Conservation (phyloP, 2,113 vertebrate species). For the Cairina moschata region DNA sequence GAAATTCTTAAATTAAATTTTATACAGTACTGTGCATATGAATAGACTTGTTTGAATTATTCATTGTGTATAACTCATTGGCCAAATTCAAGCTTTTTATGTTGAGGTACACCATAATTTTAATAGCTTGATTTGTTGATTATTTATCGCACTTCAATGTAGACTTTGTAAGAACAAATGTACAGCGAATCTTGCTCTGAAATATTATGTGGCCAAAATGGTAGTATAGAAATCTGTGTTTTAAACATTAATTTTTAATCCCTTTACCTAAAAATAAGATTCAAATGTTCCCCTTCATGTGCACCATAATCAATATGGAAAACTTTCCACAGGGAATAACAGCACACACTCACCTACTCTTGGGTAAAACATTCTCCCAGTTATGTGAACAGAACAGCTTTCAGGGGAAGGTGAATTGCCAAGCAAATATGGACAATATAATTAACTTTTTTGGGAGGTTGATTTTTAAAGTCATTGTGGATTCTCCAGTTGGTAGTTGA, state of each 20-base stretch:
- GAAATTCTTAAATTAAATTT: slow-evolving; percentile 58
- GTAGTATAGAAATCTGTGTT: neutral
- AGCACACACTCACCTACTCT: neutral
- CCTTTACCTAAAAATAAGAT: neutral
- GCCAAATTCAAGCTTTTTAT: slow-evolving; percentile 17
- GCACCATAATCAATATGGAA: neutral
- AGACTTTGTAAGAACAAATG: neutral
- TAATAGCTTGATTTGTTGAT: neutral
- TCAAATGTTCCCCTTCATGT: neutral
- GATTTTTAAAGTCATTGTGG: neutral
- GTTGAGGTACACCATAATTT: neutral
- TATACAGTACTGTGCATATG: neutral
- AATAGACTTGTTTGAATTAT: slow-evolving; percentile 28
- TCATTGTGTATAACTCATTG: slow-evolving; percentile 29
- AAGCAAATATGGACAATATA: neutral
- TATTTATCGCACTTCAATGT: neutral
- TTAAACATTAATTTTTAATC: neutral
- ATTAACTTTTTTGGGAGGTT: neutral
- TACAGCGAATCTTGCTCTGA: neutral
- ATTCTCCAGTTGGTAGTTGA: neutral
- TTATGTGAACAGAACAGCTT: neutral
- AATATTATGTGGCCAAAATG: neutral
- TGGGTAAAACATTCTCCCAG: neutral
- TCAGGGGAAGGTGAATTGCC: neutral
- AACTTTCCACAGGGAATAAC: neutral